Evolutionary conservation across 2,888 invertebrate species (phyloP), one percentile per base, ranked within the genome.

Genomic region (Cheilosia urbana): DNA sequence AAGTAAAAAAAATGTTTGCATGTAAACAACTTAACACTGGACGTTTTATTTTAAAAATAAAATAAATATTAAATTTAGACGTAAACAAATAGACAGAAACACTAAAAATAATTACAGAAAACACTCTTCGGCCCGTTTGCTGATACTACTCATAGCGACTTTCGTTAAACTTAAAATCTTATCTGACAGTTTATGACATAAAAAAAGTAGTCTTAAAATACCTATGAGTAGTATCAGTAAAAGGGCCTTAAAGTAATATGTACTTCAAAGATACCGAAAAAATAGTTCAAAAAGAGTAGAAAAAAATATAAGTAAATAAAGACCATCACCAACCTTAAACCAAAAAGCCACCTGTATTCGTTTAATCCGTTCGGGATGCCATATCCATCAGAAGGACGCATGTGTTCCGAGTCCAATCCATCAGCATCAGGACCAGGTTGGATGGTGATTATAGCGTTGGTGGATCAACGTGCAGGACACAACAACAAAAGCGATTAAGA

Each of bases 241-340:
- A n/a, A n/a, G n/a, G n/a, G n/a, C n/a, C n/a, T 47, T 19, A 47
- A 19, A 47, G 2, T 47, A 9, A 17, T 19, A 19, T 19, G 7
- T 9, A 45, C 7, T 45, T 45, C n/a, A 42, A 45, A 2, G n/a
- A 9, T 17, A 45, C n/a, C 17, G 17, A n/a, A 45, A 45, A 1
- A 7, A 17, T 19, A 9, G 19, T 24, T 51, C 11, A 13, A 15
- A 49, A 15, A 21, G 11, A 24, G 21, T 13, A 21, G 11, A 53
- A 51, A 42, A 24, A n/a, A 65, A 68, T 21, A 49, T 66, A 57
- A 53, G 66, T 55, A 62, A 21, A 77, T 81, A 83, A 82, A 89
- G 89, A 75, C 88, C 89, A 88, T 88, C 93, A 96, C 96, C 94
- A 96, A 97, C 96, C 96, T 96, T 95, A 95, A 95, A 97, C 96